phyloP scores from a whole-genome alignment of 2,113 vertebrate species.

The Nothobranchius furzeri region DNA sequence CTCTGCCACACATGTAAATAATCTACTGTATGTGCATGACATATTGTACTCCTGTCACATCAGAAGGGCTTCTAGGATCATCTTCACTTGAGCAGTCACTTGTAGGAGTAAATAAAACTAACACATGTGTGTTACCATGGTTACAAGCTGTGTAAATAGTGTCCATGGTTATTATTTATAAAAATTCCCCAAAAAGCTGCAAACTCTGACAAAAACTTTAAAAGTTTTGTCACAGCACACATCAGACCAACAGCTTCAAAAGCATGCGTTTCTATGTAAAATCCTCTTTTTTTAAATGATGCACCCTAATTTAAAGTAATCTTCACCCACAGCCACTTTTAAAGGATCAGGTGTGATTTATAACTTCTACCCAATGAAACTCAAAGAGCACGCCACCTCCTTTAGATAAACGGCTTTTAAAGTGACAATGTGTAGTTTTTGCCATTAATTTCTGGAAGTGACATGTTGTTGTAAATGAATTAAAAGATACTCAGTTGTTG shows the following conservation, averaged over 20 bases:
- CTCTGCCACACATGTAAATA: constrained; percentile 59
- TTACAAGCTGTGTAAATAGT: constrained; percentile 68
- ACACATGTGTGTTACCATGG: constrained; percentile 47
- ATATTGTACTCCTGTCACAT: constrained; percentile 57
- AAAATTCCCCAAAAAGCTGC: constrained; percentile 46
- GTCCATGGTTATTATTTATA: constrained; percentile 40
- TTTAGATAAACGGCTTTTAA: constrained; percentile 1
- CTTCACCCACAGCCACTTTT: constrained; percentile 41
- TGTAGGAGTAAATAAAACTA: constrained; percentile 7
- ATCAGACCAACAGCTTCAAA: constrained; percentile 47
- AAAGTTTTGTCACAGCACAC: constrained; percentile 40
- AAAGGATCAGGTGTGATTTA: constrained; percentile 36
- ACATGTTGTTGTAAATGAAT: too few species aligned
- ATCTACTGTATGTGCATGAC: constrained; percentile 59
- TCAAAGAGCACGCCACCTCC: constrained; percentile 48
- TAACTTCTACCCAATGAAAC: constrained; percentile 35
- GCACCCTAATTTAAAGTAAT: constrained; percentile 22
- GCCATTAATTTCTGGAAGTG: too few species aligned
- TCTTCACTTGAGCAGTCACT: constrained; percentile 49
- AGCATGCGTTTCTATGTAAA: constrained; percentile 59
- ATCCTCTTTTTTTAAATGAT: constrained; percentile 45
- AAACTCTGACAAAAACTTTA: constrained; percentile 26
- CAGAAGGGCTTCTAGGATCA: constrained; percentile 64
- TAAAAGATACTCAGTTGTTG: too few species aligned
- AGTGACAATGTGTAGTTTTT: too few species aligned